A percentile compares a stretch with the other conserved stretches of the same genome.
These are phyloP conservation scores for Microplitis mediator DNA, from an alignment of 1,140 invertebrate species.

Conservation along the genomic window DNA sequence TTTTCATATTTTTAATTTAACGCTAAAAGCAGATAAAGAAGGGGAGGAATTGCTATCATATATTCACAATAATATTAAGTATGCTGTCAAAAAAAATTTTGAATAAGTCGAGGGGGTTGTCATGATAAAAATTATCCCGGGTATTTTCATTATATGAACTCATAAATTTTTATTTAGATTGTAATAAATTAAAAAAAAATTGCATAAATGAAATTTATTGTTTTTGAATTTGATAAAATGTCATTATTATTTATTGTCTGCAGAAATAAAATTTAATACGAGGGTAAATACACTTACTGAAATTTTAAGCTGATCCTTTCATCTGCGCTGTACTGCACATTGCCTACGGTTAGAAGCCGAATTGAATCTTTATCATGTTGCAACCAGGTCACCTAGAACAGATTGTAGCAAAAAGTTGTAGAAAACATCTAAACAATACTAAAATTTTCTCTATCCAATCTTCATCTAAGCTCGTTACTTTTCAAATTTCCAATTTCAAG, in stretches of 20 bases:
- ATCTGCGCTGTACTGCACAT: slow-evolving; percentile 67
- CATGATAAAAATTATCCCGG: no score
- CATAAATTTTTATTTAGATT: no score
- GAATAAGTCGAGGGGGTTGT: no score
- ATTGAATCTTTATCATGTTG: slow-evolving; percentile 73
- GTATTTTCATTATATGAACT: no score
- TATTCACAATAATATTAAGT: no score
- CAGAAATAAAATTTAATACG: not conserved
- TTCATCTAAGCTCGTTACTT: not conserved
- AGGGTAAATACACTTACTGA: slow-evolving; percentile 50
- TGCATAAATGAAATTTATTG: no score
- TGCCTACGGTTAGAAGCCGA: slow-evolving; percentile 77
- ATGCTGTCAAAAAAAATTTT: no score
- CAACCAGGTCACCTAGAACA: slow-evolving; percentile 78
- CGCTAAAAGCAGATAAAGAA: no score
- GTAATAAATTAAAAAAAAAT: no score
- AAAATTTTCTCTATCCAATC: not conserved
- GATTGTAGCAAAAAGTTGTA: slow-evolving; percentile 5
- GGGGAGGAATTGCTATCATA: no score
- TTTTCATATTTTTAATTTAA: no score
- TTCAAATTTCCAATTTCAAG: not conserved
- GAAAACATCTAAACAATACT: slow-evolving; percentile 1
- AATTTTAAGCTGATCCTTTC: slow-evolving; percentile 63
- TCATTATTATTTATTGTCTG: not conserved
- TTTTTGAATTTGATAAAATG: not conserved